Conservation (phyloP, 1,140 invertebrate species). For the Onthophagus taurus region DNA sequence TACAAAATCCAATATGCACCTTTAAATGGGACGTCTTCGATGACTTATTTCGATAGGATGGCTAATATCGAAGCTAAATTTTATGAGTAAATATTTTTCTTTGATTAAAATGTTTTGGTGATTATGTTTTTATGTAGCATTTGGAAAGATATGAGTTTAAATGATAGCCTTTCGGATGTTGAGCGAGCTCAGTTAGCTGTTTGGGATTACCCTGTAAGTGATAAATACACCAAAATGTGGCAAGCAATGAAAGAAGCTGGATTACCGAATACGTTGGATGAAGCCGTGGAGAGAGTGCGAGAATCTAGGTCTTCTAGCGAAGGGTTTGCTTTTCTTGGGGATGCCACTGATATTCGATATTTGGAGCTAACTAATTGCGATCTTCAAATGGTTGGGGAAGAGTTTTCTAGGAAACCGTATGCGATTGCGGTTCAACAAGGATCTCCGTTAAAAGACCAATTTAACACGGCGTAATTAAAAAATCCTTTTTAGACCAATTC, state of each 20-base stretch:
- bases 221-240: conserved; percentile 65
- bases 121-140: conserved; percentile 40
- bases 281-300: conserved; percentile 47
- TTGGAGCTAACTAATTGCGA: conserved; percentile 53
- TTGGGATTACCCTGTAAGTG: conserved; percentile 65
- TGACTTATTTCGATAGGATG: conserved; percentile 65
- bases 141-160: conserved; percentile 62
- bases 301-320: conserved; percentile 39
- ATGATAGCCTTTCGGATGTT: conserved; percentile 48
- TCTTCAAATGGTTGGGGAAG: conserved; percentile 52
- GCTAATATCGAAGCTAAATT: conserved; percentile 62
- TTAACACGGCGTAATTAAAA: conserved; percentile 40
- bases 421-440: conserved; percentile 59
- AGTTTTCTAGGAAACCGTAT: conserved; percentile 62
- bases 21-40: conserved; percentile 48
- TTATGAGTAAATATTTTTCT: conserved; percentile 43
- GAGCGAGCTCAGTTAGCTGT: conserved; percentile 56
- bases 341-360: conserved; percentile 57
- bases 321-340: conserved; percentile 57
- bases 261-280: conserved; percentile 44
- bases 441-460: conserved; percentile 46
- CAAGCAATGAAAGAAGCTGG: conserved; percentile 47
- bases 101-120: background rate
- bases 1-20: conserved; percentile 61
- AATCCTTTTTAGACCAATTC: background rate